phyloP scores from a whole-genome alignment of 2,888 invertebrate species.

The Tenthredo livida region DNA sequence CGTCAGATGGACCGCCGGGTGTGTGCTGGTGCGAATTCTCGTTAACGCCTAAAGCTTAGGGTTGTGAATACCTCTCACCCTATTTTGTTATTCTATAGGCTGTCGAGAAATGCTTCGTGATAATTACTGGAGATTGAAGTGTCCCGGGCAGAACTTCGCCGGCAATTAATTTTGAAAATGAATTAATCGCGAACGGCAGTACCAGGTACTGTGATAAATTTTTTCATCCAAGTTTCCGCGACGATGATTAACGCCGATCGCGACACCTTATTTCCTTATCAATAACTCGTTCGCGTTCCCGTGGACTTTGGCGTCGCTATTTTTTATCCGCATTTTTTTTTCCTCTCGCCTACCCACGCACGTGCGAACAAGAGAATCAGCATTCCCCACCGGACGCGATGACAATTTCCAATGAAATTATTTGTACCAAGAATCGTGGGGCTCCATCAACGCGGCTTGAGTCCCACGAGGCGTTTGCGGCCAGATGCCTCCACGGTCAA shows the following conservation, averaged over 20 bases:
- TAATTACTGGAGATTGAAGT: constrained; percentile 50
- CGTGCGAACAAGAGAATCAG: constrained; percentile 62
- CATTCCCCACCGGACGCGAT: constrained; percentile 67
- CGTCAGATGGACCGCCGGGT: constrained; percentile 42
- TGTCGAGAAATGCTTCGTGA: constrained; percentile 34
- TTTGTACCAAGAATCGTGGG: constrained; percentile 70
- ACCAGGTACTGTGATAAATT: not conserved
- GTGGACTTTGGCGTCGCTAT: not conserved
- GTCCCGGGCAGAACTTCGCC: not conserved
- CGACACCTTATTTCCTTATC: not conserved
- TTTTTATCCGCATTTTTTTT: not conserved
- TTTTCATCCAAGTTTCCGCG: not conserved
- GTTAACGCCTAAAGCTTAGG: constrained; percentile 49
- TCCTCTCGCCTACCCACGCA: constrained; percentile 20
- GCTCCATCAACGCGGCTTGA: constrained; percentile 69
- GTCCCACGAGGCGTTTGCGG: constrained; percentile 65
- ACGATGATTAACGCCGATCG: not conserved
- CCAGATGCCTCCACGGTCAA: constrained; percentile 70
- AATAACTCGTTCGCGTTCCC: not conserved
- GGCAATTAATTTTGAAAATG: not conserved
- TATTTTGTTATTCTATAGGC: constrained; percentile 14
- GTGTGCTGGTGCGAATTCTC: constrained; percentile 45
- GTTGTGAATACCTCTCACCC: constrained; percentile 33
- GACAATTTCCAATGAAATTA: constrained; percentile 72
- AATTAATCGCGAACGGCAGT: not conserved